Evolutionary conservation across 2,113 vertebrate species (phyloP).

Genomic region (Microcebus jonahi): DNA sequence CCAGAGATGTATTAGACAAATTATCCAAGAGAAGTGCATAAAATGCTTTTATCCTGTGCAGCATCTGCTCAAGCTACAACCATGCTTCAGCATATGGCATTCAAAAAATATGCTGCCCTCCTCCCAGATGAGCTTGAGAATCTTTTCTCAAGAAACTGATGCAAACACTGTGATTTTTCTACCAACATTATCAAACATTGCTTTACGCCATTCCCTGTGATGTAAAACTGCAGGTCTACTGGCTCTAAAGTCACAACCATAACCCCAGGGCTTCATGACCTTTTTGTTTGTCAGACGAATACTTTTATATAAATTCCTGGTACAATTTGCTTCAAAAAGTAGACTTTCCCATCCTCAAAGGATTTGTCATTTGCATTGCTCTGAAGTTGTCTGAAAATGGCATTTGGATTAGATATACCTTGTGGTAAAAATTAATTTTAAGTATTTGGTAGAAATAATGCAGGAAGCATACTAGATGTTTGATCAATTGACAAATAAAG

Average conservation of each 20-base stretch:
- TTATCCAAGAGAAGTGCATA: slow-evolving; percentile 58
- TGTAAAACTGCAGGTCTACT: not conserved
- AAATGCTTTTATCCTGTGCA: not conserved
- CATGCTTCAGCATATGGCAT: not conserved
- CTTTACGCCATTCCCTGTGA: not conserved
- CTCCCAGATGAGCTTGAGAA: not conserved
- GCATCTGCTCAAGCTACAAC: not conserved
- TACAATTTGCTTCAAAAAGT: not conserved
- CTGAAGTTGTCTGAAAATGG: not conserved
- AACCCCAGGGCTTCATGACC: rapidly evolving
- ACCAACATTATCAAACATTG: not conserved
- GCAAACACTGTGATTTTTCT: not conserved
- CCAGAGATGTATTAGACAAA: not conserved
- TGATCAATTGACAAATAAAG: not conserved
- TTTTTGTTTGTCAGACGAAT: slow-evolving; percentile 12
- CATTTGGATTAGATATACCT: not conserved
- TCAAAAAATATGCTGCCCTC: not conserved
- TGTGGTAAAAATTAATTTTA: slow-evolving; percentile 34
- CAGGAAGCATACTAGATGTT: not conserved
- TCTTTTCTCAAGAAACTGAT: slow-evolving; percentile 18
- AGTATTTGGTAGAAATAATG: not conserved
- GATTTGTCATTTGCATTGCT: not conserved
- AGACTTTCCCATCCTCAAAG: not conserved
- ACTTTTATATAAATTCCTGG: not conserved
- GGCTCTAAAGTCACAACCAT: not conserved